Conservation (phyloP, 2,797 vertebrate genomes). For the Pipistrellus pipistrellus region DNA sequence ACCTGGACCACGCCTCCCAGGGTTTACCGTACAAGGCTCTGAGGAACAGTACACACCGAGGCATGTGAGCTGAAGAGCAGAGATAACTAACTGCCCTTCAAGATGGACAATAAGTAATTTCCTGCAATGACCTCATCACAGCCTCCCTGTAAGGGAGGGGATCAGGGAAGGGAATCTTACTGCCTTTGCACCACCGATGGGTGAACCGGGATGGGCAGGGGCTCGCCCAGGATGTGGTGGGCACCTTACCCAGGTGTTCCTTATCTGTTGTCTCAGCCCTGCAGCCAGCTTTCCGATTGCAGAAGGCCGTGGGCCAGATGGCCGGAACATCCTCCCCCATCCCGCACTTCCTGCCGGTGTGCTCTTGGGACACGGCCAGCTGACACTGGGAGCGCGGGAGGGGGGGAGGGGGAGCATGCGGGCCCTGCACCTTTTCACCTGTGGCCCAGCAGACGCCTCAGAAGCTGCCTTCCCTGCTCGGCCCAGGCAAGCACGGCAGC, state of each 20-base stretch:
- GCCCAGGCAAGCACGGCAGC: not conserved
- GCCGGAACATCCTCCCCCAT: not conserved
- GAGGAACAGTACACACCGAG: not conserved
- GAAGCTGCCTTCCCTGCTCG: not conserved
- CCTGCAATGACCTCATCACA: slow-evolving; percentile 26
- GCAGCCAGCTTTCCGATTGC: not conserved
- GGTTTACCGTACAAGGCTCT: slow-evolving; percentile 59
- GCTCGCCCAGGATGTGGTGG: not conserved
- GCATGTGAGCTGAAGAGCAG: not conserved
- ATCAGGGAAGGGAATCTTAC: not conserved
- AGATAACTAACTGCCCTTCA: slow-evolving; percentile 1
- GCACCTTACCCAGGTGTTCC: not conserved
- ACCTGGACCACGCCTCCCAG: slow-evolving; percentile 10
- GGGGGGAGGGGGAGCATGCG: not conserved
- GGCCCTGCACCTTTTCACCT: slow-evolving; percentile 50
- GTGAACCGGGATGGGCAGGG: slow-evolving; percentile 18
- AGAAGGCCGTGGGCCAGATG: not conserved
- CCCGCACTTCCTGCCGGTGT: not conserved
- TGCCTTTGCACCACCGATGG: not conserved
- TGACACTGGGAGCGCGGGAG: not conserved
- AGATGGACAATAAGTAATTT: not conserved
- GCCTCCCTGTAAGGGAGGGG: not conserved
- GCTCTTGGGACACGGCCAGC: not conserved
- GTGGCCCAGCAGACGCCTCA: slow-evolving; percentile 19
- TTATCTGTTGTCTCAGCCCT: not conserved